A percentile compares a stretch with the other conserved stretches of the same genome.
These are phyloP conservation scores for Drosophila busckii DNA, from an alignment of 1,140 invertebrate species.

Conservation along the genomic window DNA sequence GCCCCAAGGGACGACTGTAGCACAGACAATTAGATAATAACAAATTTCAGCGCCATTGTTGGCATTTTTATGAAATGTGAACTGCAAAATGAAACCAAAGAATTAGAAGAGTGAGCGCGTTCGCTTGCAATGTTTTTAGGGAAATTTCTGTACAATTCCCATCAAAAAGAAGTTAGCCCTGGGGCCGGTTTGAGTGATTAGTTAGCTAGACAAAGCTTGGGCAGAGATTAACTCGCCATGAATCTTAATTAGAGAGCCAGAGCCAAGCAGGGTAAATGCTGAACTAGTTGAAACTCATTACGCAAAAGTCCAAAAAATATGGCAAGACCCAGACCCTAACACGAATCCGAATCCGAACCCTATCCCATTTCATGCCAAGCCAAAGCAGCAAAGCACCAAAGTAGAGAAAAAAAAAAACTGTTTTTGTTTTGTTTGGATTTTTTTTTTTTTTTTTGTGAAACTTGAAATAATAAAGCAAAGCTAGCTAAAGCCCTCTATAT, in stretches of 20 bases:
- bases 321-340: neutral
- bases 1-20: conserved; percentile 6
- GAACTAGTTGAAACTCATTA: conserved; percentile 33
- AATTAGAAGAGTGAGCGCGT: no score
- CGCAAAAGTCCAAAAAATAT: conserved; percentile 15
- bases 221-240: conserved; percentile 36
- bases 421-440: no score
- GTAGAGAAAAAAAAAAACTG: conserved; percentile 16
- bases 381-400: conserved; percentile 4
- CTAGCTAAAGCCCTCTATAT: conserved; percentile 17
- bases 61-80: conserved; percentile 16
- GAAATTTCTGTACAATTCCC: no score
- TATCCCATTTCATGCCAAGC: conserved; percentile 3
- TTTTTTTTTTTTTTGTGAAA: no score
- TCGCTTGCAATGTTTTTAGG: no score
- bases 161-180: conserved; percentile 1
- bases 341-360: neutral
- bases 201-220: conserved; percentile 12
- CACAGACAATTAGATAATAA: conserved; percentile 42
- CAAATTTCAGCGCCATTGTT: conserved; percentile 36
- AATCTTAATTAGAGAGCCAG: conserved; percentile 34
- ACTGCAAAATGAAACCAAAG: conserved; percentile 6
- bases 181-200: conserved; percentile 6
- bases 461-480: conserved; percentile 38
- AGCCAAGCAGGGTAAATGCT: conserved; percentile 8